Percentiles rank a stretch among this genome's conserved stretches.
These are phyloP conservation scores for Carettochelys insculpta DNA, from an alignment of 2,113 vertebrate genomes.

Conservation along the genomic window DNA sequence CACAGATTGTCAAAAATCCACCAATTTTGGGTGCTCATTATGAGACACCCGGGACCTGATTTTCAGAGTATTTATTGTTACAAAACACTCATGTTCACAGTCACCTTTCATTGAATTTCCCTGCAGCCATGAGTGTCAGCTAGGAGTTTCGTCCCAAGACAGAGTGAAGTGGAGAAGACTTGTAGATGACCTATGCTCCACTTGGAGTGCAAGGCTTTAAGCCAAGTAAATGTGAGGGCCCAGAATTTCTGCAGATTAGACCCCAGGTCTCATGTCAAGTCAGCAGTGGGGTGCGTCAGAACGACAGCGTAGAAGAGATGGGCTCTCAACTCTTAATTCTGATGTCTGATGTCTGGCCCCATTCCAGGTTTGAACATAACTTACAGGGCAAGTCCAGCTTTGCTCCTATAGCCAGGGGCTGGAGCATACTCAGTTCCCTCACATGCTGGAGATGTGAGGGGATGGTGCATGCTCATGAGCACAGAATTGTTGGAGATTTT, in stretches of 20 bases:
- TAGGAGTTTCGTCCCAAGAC: no score
- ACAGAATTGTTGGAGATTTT: not conserved
- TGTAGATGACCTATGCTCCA: no score
- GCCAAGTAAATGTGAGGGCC: no score
- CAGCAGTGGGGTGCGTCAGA: not conserved
- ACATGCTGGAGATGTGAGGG: not conserved
- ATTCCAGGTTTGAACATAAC: not conserved
- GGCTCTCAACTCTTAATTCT: no score
- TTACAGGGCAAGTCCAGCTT: not conserved
- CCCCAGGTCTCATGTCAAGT: not conserved
- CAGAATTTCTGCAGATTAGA: not conserved
- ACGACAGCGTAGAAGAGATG: not conserved
- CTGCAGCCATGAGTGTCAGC: not conserved
- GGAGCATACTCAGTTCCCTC: not conserved
- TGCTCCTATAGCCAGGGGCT: not conserved
- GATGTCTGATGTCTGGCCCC: not conserved
- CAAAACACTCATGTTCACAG: not conserved
- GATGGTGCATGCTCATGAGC: not conserved
- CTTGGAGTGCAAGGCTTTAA: no score
- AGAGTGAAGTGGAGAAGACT: no score
- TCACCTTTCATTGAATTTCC: not conserved
- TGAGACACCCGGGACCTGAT: not conserved
- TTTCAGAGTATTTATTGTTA: not conserved
- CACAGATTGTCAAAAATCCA: not conserved
- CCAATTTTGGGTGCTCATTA: not conserved